Evolutionary conservation across 2,113 vertebrate genomes (phyloP), one percentile per base, ranked within the genome.

Genomic region (Etheostoma spectabile): DNA sequence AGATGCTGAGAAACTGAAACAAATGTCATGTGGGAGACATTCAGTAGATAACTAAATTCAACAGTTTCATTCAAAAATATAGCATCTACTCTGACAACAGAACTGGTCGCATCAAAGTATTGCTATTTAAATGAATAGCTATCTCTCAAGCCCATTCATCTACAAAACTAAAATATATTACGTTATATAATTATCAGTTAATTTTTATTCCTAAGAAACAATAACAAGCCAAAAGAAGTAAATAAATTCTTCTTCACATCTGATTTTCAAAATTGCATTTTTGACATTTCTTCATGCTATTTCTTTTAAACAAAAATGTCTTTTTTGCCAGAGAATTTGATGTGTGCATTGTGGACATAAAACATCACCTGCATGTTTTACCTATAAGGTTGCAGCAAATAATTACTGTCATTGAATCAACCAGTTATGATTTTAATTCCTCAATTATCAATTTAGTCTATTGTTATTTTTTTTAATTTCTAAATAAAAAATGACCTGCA

Each of bases 1-100:
- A 89, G 85, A 90, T 86, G 85, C 67, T 24, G 22, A 60, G 52
- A 24, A 69, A 65, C 51, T 64, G 65, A 79, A 85, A 71, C 8
- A 68, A 65, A 80, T 74, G 42, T 52, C 55, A 80, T 64, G 60
- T 49, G 27, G 60, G 14, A 71, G n/a, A 70, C 64, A 18, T 56
- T 72, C 42, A 38, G n/a, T 12, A 21, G 46, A 53, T 2, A 52
- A 74, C n/a, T 49, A 8, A 35, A 35, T 52, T 79, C 19, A 27
- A 19, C 3, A 22, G 59, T 61, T 55, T 35, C 19, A 68, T 83
- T 80, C 2, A 3, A 61, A 82, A 74, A 48, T 68, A 30, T 65
- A 65, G 75, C 61, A 76, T 61, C 57, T 8, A 33, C 64, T 74
- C 46, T 51, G 57, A 52, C 52, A n/a, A n/a, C 30, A 57, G 21